Evolutionary conservation across 2,888 invertebrate species (phyloP), one percentile per base, ranked within the genome.

Genomic region (Melanchra persicariae): DNA sequence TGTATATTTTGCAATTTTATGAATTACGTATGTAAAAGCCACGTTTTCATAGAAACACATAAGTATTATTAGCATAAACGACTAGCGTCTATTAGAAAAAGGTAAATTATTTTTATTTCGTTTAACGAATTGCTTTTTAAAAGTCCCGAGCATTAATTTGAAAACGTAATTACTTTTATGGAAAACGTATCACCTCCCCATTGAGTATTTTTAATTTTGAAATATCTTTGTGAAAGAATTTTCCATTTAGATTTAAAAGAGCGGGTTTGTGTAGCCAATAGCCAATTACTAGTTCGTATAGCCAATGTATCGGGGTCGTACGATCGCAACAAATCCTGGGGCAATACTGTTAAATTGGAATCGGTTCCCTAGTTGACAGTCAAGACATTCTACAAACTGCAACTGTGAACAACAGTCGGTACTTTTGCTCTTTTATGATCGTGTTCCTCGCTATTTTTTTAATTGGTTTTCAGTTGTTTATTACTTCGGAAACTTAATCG

Each of bases 301-400:
- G 58, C 51, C 54, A 52, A 62, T 65, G 66, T 67, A 74, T 68
- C n/a, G 62, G 34, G 57, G 34, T 63, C 55, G 55, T 58, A 43
- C 51, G 61, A 61, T 74, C 49, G 66, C 54, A 65, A 74, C 63
- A 67, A 76, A 72, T 70, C 80, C 74, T 73, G n/a, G 12, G 45
- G 54, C 70, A 66, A 77, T 73, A 65, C 77, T 66, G 65, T 72
- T 77, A 77, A 84, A 83, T 84, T 84, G 82, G 73, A 73, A 73
- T 71, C 60, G 43, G 70, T 63, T 80, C 77, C 66, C 80, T 57
- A 54, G 81, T 74, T 80, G 81, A 74, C 83, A 82, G 74, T 75
- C 64, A 73, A 82, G 79, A 69, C 66, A 70, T 62, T 49, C 62
- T 40, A 73, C 69, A 69, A 69, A 84, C 65, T 78, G 73, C 70